Conservation (phyloP, 2,797 vertebrate genomes). For the Eulemur mongoz region DNA sequence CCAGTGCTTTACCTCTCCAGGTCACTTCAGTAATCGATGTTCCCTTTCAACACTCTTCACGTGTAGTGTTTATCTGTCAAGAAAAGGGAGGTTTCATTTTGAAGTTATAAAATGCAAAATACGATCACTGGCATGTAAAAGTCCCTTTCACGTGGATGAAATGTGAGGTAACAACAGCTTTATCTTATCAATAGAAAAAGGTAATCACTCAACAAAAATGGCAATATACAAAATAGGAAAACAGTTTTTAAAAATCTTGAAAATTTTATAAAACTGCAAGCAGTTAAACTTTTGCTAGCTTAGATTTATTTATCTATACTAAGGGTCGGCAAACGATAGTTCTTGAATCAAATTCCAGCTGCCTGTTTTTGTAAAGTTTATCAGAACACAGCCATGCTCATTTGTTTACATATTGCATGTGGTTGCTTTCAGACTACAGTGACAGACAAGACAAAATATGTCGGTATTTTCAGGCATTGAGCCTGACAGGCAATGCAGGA, state of each 20-base stretch:
- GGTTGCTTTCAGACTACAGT: neutral
- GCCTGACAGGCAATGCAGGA: neutral
- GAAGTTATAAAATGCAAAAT: neutral
- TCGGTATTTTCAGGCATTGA: neutral
- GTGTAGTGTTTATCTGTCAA: conserved; percentile 80
- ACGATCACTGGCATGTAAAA: neutral
- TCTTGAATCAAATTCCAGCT: neutral
- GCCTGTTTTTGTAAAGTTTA: neutral
- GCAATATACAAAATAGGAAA: neutral
- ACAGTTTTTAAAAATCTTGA: neutral
- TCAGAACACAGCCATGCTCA: neutral
- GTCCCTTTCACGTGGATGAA: neutral
- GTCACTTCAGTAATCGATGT: neutral
- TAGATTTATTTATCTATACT: neutral
- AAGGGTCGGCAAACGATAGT: neutral
- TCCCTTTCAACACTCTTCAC: conserved; percentile 59
- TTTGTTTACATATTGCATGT: neutral
- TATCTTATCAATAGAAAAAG: neutral
- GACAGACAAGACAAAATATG: neutral
- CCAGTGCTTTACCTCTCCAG: neutral
- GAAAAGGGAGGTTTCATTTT: conserved; percentile 64
- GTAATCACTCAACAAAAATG: neutral
- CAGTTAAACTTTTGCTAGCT: neutral
- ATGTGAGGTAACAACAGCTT: neutral
- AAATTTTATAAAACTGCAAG: neutral